Conservation (phyloP, 2,888 invertebrate species). For the Mycalesis mineus region DNA sequence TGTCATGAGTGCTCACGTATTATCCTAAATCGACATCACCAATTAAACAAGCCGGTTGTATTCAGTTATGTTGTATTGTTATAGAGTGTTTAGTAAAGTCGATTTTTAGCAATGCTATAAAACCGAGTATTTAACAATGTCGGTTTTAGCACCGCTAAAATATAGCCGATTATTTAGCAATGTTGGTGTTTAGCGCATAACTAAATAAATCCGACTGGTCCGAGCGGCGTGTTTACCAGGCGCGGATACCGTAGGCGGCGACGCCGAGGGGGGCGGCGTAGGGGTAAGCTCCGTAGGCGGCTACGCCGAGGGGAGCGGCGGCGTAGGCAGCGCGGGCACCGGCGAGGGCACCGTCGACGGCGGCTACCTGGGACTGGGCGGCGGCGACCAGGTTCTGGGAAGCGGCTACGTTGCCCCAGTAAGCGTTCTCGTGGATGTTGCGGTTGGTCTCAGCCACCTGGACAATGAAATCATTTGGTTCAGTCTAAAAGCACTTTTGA, state of each 20-base stretch:
- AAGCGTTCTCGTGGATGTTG: conserved; percentile 64
- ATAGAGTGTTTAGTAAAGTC: no score
- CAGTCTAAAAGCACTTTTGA: no score
- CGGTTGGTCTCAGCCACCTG: conserved; percentile 57
- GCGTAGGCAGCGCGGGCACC: conserved; percentile 42
- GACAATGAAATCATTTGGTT: not conserved
- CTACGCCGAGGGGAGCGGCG: conserved; percentile 1
- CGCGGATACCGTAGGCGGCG: conserved; percentile 40
- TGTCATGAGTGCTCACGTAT: not conserved
- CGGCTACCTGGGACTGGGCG: conserved; percentile 68
- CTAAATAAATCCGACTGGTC: not conserved
- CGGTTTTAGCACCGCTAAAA: not conserved
- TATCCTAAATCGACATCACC: not conserved
- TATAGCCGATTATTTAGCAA: not conserved
- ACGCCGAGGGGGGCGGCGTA: conserved; percentile 7
- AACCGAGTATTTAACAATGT: no score
- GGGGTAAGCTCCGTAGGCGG: conserved; percentile 19
- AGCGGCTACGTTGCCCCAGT: conserved; percentile 66
- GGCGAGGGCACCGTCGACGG: conserved; percentile 51
- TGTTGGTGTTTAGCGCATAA: not conserved
- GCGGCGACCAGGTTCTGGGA: conserved; percentile 66
- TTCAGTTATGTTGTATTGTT: not conserved
- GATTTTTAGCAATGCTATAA: no score
- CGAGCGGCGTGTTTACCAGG: conserved; percentile 48
- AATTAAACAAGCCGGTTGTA: not conserved